Evolutionary conservation across 2,113 vertebrate species (phyloP).

Genomic region (Chamaetylas fuelleborni): DNA sequence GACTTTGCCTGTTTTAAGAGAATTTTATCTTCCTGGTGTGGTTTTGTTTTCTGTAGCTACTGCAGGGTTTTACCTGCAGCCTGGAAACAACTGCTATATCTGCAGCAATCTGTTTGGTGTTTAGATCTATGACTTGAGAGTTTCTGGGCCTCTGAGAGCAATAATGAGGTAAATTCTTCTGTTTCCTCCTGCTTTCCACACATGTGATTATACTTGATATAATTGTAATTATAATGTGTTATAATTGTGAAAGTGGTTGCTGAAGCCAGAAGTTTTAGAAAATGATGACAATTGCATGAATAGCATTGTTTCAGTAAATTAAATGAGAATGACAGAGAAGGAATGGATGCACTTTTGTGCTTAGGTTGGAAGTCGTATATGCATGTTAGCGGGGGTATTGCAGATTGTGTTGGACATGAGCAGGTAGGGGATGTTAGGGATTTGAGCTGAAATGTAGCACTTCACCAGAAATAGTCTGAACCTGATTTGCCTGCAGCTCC

Average conservation of each 20-base stretch:
- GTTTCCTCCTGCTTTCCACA: neutral
- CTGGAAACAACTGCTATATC: neutral
- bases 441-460: neutral
- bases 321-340: neutral
- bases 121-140: neutral
- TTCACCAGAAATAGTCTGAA: neutral
- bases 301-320: neutral
- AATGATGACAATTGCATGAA: neutral
- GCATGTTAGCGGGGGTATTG: neutral
- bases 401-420: neutral
- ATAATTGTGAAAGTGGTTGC: neutral
- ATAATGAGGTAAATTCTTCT: neutral
- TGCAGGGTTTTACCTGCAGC: neutral
- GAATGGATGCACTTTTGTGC: neutral
- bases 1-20: neutral
- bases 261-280: neutral
- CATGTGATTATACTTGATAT: neutral
- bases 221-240: neutral
- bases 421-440: neutral
- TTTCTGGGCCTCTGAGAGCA: neutral
- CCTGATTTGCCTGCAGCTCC: neutral
- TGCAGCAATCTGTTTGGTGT: neutral
- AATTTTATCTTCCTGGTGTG: neutral
- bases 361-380: fast-evolving
- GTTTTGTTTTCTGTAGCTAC: neutral